Percentiles rank a stretch among this genome's conserved stretches.
Conservation (phyloP, 2,888 invertebrate species). For the Pyralis farinalis region DNA sequence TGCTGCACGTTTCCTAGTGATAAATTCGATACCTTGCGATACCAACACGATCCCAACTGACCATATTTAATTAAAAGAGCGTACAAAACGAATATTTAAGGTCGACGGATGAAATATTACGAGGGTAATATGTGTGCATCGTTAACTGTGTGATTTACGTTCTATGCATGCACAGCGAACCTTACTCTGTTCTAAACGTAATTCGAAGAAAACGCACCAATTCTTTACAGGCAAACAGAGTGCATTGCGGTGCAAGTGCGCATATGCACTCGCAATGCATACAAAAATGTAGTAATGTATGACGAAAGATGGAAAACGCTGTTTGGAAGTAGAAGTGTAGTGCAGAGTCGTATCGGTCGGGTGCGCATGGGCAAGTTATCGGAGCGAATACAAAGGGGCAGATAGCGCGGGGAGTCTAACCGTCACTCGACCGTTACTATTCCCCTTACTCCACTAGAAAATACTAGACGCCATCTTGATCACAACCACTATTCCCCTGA, state of each 20-base stretch:
- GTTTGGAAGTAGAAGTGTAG: slow-evolving; percentile 71
- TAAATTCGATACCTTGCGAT: slow-evolving; percentile 23
- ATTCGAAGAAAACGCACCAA: slow-evolving; percentile 22
- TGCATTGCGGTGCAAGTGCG: slow-evolving; percentile 54
- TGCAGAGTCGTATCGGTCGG: slow-evolving; percentile 73
- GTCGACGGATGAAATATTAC: slow-evolving; percentile 41
- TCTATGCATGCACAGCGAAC: slow-evolving; percentile 50
- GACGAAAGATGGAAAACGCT: slow-evolving; percentile 47
- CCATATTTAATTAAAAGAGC: slow-evolving; percentile 18
- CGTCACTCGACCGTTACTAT: slow-evolving; percentile 78
- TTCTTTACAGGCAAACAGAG: slow-evolving; percentile 17
- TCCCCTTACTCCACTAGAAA: slow-evolving; percentile 76
- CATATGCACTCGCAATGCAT: slow-evolving; percentile 29
- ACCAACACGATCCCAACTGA: slow-evolving; percentile 15
- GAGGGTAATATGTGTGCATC: slow-evolving; percentile 59
- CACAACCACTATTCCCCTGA: slow-evolving; percentile 41
- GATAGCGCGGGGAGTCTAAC: slow-evolving; percentile 79
- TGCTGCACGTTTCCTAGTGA: slow-evolving; percentile 22
- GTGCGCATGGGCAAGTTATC: slow-evolving; percentile 80
- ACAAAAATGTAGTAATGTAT: slow-evolving; percentile 59
- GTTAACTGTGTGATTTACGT: slow-evolving; percentile 67
- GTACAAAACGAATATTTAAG: slow-evolving; percentile 43
- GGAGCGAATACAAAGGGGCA: slow-evolving; percentile 80
- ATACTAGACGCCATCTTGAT: slow-evolving; percentile 74
- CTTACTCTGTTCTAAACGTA: slow-evolving; percentile 47